Conservation (phyloP, 2,888 invertebrate species). For the Cantharis lateralis region DNA sequence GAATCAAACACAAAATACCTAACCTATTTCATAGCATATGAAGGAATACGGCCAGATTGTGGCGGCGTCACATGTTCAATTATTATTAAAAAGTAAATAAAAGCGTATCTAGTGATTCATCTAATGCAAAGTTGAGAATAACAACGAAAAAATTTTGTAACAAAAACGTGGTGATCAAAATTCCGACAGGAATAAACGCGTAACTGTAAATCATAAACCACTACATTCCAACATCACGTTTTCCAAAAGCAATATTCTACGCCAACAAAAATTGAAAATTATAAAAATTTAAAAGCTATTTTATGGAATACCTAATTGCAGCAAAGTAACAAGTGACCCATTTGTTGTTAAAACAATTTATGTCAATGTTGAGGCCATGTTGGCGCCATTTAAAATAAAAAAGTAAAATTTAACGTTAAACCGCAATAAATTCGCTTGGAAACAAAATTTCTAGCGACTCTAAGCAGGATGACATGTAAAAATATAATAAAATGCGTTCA, state of each 20-base stretch:
- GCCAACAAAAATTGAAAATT: background rate
- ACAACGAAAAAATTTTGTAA: background rate
- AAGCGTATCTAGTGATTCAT: background rate
- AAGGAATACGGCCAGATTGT: background rate
- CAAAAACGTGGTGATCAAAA: conserved; percentile 6
- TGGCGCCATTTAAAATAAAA: background rate
- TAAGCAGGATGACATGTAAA: background rate
- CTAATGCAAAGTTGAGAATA: no score
- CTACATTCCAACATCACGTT: background rate
- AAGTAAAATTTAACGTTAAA: background rate
- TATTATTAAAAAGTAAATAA: background rate
- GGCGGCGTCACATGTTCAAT: background rate
- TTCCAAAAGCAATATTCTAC: background rate
- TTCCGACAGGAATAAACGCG: background rate
- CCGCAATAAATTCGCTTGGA: background rate
- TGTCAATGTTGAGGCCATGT: conserved; percentile 3
- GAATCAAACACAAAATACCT: background rate
- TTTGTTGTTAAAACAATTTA: background rate
- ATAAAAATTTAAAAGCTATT: background rate
- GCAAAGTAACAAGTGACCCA: background rate
- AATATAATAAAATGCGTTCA: background rate
- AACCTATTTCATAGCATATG: background rate
- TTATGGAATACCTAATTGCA: background rate
- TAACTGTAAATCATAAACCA: background rate
- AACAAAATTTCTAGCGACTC: background rate